phyloP scores from a whole-genome alignment of 2,797 vertebrate genomes.

The Aldrovandia affinis region DNA sequence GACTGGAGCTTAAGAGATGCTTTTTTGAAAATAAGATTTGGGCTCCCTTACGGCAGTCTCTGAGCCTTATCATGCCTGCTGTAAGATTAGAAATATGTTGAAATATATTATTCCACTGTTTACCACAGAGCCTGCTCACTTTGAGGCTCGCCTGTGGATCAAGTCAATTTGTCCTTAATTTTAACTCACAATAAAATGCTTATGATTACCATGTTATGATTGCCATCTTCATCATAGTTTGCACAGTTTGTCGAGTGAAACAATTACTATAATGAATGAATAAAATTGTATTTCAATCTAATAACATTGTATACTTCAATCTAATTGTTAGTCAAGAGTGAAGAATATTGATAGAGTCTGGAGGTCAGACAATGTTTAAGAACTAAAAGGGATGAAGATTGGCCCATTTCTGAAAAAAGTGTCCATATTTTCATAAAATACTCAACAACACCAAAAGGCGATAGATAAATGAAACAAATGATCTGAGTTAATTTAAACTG shows the following conservation, averaged over 20 bases:
- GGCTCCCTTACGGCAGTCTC: neutral
- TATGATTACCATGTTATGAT: neutral
- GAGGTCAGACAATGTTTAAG: neutral
- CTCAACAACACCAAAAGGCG: neutral
- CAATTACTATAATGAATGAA: neutral
- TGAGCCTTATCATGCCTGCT: neutral
- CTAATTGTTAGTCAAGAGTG: neutral
- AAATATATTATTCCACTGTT: slow-evolving; percentile 27
- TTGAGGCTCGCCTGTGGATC: neutral
- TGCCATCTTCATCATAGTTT: neutral
- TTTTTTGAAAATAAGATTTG: slow-evolving; percentile 21
- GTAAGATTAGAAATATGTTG: slow-evolving; percentile 18
- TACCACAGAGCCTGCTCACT: neutral
- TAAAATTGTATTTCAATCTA: neutral
- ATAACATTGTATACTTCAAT: neutral
- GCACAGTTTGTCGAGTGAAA: neutral
- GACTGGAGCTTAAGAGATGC: neutral
- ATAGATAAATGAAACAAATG: neutral
- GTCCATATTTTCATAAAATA: neutral
- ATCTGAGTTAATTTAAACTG: slow-evolving; percentile 11
- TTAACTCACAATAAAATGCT: neutral
- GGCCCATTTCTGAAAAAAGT: neutral
- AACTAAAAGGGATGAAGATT: neutral
- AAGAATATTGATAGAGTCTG: neutral
- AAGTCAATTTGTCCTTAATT: neutral